These are phyloP conservation scores for Julus scandinavius DNA, from an alignment of 2,888 invertebrate species.

Conservation along the genomic window DNA sequence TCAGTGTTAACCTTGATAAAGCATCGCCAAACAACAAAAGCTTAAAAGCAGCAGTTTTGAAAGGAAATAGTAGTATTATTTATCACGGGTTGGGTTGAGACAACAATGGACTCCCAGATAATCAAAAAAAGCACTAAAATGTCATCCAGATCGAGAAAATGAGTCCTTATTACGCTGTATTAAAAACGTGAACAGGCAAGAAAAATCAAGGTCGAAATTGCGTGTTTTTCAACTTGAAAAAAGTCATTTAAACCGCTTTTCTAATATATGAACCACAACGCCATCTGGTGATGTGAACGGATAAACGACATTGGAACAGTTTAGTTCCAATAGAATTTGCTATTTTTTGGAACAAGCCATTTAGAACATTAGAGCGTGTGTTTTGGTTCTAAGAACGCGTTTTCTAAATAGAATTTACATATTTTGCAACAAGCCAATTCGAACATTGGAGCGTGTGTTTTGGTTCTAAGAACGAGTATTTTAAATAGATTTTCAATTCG, in stretches of 20 bases:
- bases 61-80: background rate
- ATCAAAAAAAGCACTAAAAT: background rate
- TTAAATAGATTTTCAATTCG: no score
- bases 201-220: slow-evolving; percentile 3
- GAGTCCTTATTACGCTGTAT: background rate
- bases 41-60: background rate
- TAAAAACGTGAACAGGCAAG: slow-evolving; percentile 22
- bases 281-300: background rate
- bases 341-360: no score
- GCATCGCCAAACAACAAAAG: background rate
- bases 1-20: background rate
- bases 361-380: no score
- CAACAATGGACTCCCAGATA: background rate
- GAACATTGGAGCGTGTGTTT: no score
- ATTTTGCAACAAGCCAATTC: no score
- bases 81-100: background rate
- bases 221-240: background rate
- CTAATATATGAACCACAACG: background rate
- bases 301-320: no score
- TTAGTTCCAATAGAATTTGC: no score
- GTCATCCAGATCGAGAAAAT: slow-evolving; percentile 13
- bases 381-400: no score
- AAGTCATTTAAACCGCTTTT: background rate
- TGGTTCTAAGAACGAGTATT: no score
- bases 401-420: no score